Conservation (phyloP, 2,113 vertebrate genomes). For the Cyanoderma ruficeps region DNA sequence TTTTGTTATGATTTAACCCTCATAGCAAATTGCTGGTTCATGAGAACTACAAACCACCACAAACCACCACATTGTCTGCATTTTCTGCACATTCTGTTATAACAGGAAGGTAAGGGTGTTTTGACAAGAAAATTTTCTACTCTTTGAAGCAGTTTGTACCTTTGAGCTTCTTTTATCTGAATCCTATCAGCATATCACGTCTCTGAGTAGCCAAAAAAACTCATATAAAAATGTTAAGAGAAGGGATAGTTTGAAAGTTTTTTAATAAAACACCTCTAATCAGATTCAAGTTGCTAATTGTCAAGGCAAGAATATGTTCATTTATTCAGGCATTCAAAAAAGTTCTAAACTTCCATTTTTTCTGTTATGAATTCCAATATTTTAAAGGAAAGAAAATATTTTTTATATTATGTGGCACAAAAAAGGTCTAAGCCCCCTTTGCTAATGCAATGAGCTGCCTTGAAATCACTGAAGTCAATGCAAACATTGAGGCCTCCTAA, state of each 20-base stretch:
- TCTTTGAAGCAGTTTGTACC: not conserved
- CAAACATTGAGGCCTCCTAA: slow-evolving; percentile 13
- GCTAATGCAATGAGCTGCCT: not conserved
- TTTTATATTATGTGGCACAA: not conserved
- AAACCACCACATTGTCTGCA: not conserved
- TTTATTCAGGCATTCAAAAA: not conserved
- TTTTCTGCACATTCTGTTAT: not conserved
- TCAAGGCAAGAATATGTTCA: not conserved
- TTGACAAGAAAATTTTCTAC: not conserved
- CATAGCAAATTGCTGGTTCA: not conserved
- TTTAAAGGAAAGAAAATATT: not conserved
- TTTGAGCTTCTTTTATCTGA: not conserved
- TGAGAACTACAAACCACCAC: not conserved
- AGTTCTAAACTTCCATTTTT: not conserved
- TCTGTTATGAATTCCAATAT: not conserved
- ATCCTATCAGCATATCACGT: not conserved
- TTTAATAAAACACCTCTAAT: not conserved
- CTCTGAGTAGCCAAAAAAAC: not conserved
- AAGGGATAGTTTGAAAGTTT: not conserved
- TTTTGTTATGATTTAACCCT: not conserved
- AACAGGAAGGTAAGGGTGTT: not conserved
- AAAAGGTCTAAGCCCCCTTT: not conserved
- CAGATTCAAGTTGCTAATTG: not conserved
- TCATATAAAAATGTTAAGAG: not conserved
- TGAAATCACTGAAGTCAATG: slow-evolving; percentile 21